A percentile compares a stretch with the other conserved stretches of the same genome.
Conservation (phyloP, 53 echinoderm and acorn worm species). For the Holothuria leucospilota region DNA sequence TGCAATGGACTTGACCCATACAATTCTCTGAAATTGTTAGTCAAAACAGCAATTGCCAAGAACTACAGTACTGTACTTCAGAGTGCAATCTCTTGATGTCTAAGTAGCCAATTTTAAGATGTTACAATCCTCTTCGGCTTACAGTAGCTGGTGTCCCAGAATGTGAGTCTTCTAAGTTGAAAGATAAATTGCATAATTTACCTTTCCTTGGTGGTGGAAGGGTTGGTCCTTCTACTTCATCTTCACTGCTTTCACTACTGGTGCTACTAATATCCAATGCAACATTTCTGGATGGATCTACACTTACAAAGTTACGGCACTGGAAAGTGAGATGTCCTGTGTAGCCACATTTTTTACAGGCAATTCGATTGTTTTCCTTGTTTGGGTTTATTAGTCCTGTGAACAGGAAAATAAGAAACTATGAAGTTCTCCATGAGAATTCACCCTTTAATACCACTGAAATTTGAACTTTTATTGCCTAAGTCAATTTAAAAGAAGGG, state of each 20-base stretch:
- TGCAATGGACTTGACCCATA: too few species aligned
- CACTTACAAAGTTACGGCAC: constrained; percentile 93
- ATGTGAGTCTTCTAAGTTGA: too few species aligned
- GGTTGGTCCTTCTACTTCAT: constrained; percentile 57
- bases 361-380: constrained; percentile 89
- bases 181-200: neutral
- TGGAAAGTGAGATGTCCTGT: constrained; percentile 94
- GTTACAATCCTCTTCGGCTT: too few species aligned
- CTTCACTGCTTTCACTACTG: constrained; percentile 71
- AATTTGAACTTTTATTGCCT: neutral
- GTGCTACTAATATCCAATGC: constrained; percentile 95
- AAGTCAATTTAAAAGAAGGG: too few species aligned
- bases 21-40: too few species aligned
- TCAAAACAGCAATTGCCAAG: too few species aligned
- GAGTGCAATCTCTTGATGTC: too few species aligned
- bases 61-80: too few species aligned
- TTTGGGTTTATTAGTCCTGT: constrained; percentile 75
- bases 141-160: too few species aligned
- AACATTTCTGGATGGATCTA: constrained; percentile 86
- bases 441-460: neutral
- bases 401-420: neutral
- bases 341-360: constrained; percentile 96
- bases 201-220: constrained; percentile 56
- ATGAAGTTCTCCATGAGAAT: neutral
- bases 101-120: too few species aligned